These are phyloP conservation scores for Melanocharis versteri DNA, from an alignment of 2,113 vertebrate genomes.

Conservation along the genomic window DNA sequence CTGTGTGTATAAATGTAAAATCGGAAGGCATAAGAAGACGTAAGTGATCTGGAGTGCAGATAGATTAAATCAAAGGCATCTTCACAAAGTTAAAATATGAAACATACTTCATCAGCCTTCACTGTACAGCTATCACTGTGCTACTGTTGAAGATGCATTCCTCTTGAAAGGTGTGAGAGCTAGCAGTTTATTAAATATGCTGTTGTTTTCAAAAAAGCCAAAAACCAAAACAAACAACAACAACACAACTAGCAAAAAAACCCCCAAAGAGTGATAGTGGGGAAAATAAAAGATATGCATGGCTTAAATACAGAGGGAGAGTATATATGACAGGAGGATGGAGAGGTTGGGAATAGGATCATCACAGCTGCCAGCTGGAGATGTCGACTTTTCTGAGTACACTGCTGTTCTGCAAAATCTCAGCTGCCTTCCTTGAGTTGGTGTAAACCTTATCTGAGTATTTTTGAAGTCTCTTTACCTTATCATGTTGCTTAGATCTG, in stretches of 20 bases:
- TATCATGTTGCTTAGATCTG: neutral
- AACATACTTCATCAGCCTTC: neutral
- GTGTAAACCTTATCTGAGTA: neutral
- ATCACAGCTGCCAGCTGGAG: neutral
- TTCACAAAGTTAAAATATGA: neutral
- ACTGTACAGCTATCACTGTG: neutral
- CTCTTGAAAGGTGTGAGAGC: neutral
- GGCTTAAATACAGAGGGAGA: neutral
- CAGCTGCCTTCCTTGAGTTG: neutral
- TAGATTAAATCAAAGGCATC: neutral
- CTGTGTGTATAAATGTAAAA: neutral
- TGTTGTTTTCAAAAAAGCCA: neutral
- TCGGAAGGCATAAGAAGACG: neutral
- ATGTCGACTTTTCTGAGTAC: accelerated
- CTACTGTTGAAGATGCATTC: neutral
- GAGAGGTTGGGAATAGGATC: neutral
- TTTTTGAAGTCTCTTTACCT: neutral
- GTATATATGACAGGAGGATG: neutral
- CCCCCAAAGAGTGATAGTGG: neutral
- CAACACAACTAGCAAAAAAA: neutral
- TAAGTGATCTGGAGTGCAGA: neutral
- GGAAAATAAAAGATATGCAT: neutral
- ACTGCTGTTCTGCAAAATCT: neutral
- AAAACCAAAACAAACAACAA: neutral
- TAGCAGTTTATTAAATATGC: neutral